Evolutionary conservation across 2,797 vertebrate species (phyloP).

Genomic region (Staurois parvus): DNA sequence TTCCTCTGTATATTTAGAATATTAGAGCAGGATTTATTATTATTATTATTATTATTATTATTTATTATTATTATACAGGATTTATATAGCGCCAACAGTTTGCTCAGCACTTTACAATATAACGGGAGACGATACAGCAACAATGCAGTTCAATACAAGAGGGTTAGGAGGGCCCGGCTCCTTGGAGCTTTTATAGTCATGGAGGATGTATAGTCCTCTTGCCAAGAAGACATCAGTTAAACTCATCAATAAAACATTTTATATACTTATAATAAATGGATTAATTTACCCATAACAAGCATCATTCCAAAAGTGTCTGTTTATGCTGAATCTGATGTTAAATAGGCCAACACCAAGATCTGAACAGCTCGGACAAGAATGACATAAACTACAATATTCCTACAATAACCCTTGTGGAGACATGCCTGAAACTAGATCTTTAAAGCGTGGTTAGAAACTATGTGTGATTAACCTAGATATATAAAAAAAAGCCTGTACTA

Average conservation of each 20-base stretch:
- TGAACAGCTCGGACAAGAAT: background rate
- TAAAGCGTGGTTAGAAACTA: background rate
- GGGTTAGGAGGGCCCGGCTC: too few relatives aligned
- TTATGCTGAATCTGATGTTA: background rate
- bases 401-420: slow-evolving; percentile 2
- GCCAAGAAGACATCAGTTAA: background rate
- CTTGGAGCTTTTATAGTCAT: too few relatives aligned
- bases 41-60: too few relatives aligned
- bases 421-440: slow-evolving; percentile 13
- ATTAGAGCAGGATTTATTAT: too few relatives aligned
- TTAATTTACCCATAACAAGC: background rate
- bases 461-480: slow-evolving; percentile 7
- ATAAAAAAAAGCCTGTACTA: slow-evolving; percentile 6
- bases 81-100: too few relatives aligned
- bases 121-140: too few relatives aligned
- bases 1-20: too few relatives aligned
- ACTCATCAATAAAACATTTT: background rate
- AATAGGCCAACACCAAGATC: background rate
- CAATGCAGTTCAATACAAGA: too few relatives aligned
- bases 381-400: background rate
- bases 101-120: too few relatives aligned
- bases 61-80: too few relatives aligned
- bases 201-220: too few relatives aligned
- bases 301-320: background rate
- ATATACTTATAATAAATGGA: background rate